These are phyloP conservation scores for Microtus richardsoni DNA, from an alignment of 2,113 vertebrate genomes.

Conservation along the genomic window DNA sequence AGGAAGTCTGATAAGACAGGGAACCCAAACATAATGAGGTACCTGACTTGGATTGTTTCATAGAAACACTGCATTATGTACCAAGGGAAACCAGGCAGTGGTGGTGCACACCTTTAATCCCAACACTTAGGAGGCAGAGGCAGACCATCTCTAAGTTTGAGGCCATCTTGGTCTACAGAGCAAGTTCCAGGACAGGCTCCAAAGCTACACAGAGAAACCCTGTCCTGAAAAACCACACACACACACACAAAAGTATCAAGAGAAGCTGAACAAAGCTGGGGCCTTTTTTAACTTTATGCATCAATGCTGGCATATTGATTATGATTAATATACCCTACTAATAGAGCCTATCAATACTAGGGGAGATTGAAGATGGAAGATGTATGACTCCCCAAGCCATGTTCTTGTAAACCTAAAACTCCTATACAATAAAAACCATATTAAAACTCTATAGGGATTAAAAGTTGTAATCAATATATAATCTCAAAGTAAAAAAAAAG, in stretches of 20 bases:
- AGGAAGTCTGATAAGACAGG: neutral
- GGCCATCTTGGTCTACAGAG: too few species aligned
- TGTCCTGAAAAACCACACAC: too few species aligned
- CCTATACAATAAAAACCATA: neutral
- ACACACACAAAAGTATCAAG: too few species aligned
- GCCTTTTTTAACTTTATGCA: neutral
- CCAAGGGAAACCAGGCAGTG: neutral
- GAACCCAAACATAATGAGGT: neutral
- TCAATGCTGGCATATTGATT: neutral
- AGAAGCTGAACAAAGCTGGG: neutral
- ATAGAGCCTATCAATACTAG: neutral
- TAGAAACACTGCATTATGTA: neutral
- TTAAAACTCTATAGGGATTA: neutral
- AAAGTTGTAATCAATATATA: neutral
- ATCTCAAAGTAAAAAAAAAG: neutral
- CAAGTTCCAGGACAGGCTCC: too few species aligned
- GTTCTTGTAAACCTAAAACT: neutral
- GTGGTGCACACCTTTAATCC: too few species aligned
- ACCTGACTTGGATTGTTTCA: neutral
- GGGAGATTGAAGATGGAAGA: rapidly evolving
- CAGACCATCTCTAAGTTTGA: too few species aligned
- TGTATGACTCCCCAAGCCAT: neutral
- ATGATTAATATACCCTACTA: neutral
- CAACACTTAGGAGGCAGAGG: too few species aligned
- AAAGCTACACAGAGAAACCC: too few species aligned